Conservation (phyloP, 2,888 invertebrate genomes). For the Euspilapteryx auroguttella region DNA sequence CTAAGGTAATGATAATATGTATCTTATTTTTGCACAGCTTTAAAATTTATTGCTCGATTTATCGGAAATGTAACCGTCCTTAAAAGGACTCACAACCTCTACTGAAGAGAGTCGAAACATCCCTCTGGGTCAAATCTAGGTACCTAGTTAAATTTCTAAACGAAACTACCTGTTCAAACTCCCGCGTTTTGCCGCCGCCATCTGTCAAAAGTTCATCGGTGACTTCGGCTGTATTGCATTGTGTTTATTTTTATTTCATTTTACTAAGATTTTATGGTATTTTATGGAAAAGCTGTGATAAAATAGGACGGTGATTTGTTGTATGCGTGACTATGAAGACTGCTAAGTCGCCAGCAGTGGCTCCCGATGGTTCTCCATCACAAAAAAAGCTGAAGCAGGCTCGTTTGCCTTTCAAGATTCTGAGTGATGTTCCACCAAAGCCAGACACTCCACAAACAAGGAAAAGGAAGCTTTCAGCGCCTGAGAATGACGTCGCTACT, state of each 20-base stretch:
- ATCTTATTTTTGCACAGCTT: no score
- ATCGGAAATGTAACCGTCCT: no score
- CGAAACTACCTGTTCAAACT: no score
- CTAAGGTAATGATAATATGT: no score
- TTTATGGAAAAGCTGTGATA: background rate
- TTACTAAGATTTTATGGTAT: no score
- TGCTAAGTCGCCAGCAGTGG: slow-evolving; percentile 28
- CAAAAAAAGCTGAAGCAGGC: slow-evolving; percentile 65
- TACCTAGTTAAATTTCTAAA: no score
- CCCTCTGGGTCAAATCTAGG: no score
- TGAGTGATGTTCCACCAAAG: slow-evolving; percentile 39
- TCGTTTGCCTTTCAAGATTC: slow-evolving; percentile 61
- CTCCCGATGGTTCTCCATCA: slow-evolving; percentile 33
- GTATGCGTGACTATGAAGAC: slow-evolving; percentile 32
- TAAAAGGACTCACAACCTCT: no score
- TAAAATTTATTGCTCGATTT: no score
- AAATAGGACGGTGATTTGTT: background rate
- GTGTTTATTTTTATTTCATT: slow-evolving; percentile 13
- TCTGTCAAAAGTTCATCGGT: slow-evolving; percentile 30
- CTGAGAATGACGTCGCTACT: slow-evolving; percentile 24
- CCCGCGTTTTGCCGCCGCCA: slow-evolving; percentile 34
- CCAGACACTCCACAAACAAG: slow-evolving; percentile 24
- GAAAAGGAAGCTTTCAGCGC: slow-evolving; percentile 43
- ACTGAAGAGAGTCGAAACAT: no score
- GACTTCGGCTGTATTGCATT: slow-evolving; percentile 10